A percentile compares a stretch with the other conserved stretches of the same genome.
Evolutionary conservation across 2,113 vertebrate species (phyloP).

Genomic region (Boulengeromyrus knoepffleri): DNA sequence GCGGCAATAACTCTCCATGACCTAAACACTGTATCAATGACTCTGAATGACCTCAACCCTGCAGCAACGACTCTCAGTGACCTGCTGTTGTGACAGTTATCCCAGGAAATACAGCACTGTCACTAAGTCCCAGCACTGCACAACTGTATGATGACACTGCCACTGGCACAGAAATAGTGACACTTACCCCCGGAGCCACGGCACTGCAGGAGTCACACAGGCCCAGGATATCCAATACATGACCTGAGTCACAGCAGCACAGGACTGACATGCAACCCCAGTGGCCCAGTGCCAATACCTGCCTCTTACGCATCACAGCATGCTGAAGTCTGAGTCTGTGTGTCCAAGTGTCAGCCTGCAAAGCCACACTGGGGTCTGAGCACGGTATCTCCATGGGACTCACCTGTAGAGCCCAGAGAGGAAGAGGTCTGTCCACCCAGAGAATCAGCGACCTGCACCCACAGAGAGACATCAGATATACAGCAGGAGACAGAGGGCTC

Average conservation of each 20-base stretch:
- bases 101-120: background rate
- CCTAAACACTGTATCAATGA: background rate
- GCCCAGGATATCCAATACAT: background rate
- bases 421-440: conserved; percentile 73
- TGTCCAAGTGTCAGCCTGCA: background rate
- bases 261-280: background rate
- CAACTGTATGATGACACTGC: background rate
- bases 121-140: background rate
- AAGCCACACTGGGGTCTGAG: background rate
- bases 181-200: background rate
- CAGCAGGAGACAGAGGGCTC: background rate
- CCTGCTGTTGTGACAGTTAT: background rate
- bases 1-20: background rate
- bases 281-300: background rate
- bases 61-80: background rate
- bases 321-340: background rate
- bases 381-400: conserved; percentile 13
- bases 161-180: background rate
- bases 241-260: background rate
- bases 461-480: background rate
- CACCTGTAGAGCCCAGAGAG: conserved; percentile 73
- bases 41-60: background rate
- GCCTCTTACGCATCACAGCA: background rate
- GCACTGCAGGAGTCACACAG: background rate
- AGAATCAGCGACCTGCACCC: conserved; percentile 67